These are phyloP conservation scores for Uloborus plumipes DNA, from an alignment of 2,888 invertebrate genomes.

Conservation along the genomic window DNA sequence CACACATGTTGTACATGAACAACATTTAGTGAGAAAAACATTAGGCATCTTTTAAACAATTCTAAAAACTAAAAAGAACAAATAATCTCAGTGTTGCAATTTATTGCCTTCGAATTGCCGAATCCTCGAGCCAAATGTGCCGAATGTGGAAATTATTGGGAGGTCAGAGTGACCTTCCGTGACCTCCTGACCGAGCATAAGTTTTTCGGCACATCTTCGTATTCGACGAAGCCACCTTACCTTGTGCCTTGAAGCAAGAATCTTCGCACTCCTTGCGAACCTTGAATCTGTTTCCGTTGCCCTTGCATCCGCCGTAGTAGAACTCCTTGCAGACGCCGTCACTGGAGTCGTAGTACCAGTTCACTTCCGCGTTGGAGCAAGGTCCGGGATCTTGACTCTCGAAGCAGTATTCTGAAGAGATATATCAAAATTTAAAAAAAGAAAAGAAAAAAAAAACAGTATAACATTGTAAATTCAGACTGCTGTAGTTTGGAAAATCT, in stretches of 20 bases:
- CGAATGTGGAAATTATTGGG: too few relatives aligned
- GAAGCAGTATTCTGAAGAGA: constrained; percentile 75
- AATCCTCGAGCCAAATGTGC: too few relatives aligned
- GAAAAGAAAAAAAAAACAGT: not conserved
- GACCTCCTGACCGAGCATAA: too few relatives aligned
- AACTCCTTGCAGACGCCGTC: constrained; percentile 84
- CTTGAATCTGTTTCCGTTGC: constrained; percentile 87
- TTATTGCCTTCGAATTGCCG: too few relatives aligned
- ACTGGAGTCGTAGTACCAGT: constrained; percentile 81
- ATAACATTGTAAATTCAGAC: too few relatives aligned
- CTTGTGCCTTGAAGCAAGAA: constrained; percentile 69
- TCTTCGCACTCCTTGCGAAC: constrained; percentile 76
- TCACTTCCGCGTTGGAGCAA: constrained; percentile 75
- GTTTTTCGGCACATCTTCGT: not conserved
- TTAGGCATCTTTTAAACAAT: too few relatives aligned
- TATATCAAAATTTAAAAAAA: not conserved
- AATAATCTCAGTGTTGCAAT: too few relatives aligned
- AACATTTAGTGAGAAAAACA: too few relatives aligned
- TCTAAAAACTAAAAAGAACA: too few relatives aligned
- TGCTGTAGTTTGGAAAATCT: too few relatives aligned
- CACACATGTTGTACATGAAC: too few relatives aligned
- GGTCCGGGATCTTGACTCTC: constrained; percentile 78
- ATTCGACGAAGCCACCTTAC: constrained; percentile 70
- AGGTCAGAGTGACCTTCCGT: too few relatives aligned
- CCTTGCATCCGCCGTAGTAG: constrained; percentile 88